phyloP scores from a whole-genome alignment of 2,113 vertebrate genomes.

The Promerops cafer region DNA sequence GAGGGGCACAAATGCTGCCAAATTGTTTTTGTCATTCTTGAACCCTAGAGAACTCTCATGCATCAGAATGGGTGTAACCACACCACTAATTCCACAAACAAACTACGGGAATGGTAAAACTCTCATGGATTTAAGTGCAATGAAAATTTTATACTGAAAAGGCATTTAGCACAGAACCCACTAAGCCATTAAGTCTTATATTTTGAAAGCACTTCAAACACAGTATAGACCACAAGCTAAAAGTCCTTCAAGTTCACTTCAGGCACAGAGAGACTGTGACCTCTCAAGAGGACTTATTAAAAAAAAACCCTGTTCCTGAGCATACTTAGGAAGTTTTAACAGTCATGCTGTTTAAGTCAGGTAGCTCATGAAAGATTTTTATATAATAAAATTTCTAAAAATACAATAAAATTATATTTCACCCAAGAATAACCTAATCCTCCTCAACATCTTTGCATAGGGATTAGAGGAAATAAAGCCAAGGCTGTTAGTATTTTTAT shows the following conservation, averaged over 20 bases:
- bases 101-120: not conserved
- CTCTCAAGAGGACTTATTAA: not conserved
- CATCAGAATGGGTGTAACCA: not conserved
- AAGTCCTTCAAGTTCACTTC: not conserved
- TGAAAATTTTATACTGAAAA: not conserved
- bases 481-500: not conserved
- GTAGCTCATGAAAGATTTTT: not conserved
- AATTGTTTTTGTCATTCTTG: not conserved
- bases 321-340: not conserved
- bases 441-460: not conserved
- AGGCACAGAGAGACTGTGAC: not conserved
- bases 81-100: not conserved
- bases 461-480: not conserved
- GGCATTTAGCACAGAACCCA: not conserved
- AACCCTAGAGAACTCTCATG: not conserved
- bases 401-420: not conserved
- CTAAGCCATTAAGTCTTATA: not conserved
- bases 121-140: not conserved
- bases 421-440: not conserved
- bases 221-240: not conserved
- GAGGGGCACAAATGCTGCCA: not conserved
- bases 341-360: not conserved
- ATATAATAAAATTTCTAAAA: not conserved
- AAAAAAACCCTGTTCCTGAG: not conserved
- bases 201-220: not conserved